Percentiles rank a stretch among this genome's conserved stretches.
phyloP scores from a whole-genome alignment of 2,888 invertebrate species.

The Invenusta paracnida region DNA sequence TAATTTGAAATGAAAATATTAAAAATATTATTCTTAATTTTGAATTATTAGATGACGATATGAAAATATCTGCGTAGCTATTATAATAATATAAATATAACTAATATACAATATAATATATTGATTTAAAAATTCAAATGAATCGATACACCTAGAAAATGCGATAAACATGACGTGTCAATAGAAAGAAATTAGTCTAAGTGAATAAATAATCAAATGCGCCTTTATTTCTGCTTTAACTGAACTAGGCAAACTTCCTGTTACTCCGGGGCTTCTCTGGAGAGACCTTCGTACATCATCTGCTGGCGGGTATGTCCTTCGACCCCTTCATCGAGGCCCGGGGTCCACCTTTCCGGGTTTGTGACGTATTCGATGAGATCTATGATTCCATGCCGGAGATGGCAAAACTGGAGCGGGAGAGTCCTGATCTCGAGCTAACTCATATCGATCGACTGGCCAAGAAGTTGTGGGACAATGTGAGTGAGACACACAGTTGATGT shows the following conservation, averaged over 20 bases:
- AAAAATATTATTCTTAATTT: too few relatives aligned
- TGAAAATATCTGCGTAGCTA: too few relatives aligned
- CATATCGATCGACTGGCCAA: slow-evolving; percentile 36
- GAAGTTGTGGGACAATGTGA: slow-evolving; percentile 36
- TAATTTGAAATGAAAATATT: too few relatives aligned
- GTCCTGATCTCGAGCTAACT: slow-evolving; percentile 11
- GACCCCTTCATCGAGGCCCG: slow-evolving; percentile 83
- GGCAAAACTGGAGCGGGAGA: not conserved
- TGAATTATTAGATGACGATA: too few relatives aligned
- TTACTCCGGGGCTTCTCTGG: slow-evolving; percentile 27
- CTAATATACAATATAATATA: too few relatives aligned
- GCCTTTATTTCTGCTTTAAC: too few relatives aligned
- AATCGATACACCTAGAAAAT: too few relatives aligned
- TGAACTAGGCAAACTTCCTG: slow-evolving; percentile 31
- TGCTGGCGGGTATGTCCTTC: slow-evolving; percentile 63
- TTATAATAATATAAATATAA: too few relatives aligned
- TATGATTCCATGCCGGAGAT: slow-evolving; percentile 34
- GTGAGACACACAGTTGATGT: not conserved
- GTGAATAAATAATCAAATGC: too few relatives aligned
- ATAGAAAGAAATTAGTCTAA: too few relatives aligned
- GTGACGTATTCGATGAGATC: slow-evolving; percentile 89
- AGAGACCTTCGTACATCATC: slow-evolving; percentile 33
- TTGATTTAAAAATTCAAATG: too few relatives aligned
- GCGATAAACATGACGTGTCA: too few relatives aligned
- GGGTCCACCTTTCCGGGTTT: slow-evolving; percentile 88